phyloP scores from a whole-genome alignment of 2,888 invertebrate genomes.

The Reticulitermes lucifugus region DNA sequence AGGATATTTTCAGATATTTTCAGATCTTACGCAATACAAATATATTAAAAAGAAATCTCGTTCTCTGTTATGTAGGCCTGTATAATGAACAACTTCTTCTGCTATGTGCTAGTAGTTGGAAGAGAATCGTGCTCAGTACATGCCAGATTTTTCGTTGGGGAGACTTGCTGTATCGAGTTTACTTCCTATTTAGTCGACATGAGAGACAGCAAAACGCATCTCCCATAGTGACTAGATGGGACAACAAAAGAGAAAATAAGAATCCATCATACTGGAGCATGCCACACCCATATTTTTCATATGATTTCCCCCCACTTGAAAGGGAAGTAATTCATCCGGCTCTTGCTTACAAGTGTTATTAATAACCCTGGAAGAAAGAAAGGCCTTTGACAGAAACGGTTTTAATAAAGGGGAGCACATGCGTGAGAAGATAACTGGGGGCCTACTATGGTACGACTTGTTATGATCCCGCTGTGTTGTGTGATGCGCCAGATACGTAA shows the following conservation, averaged over 20 bases:
- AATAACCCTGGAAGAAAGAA: too few relatives aligned
- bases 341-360: too few relatives aligned
- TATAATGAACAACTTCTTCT: neutral
- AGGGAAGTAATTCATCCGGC: neutral
- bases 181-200: neutral
- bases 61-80: neutral
- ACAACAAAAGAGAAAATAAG: constrained; percentile 3
- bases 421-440: too few relatives aligned
- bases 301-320: neutral
- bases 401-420: too few relatives aligned
- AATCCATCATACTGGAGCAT: neutral
- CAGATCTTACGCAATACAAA: too few relatives aligned
- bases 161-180: neutral
- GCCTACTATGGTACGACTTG: too few relatives aligned
- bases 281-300: constrained; percentile 1
- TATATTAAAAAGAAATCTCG: too few relatives aligned
- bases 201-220: neutral
- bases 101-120: neutral
- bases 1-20: too few relatives aligned
- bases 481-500: too few relatives aligned
- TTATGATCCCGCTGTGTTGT: too few relatives aligned
- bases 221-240: neutral
- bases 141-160: neutral
- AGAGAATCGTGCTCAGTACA: neutral
- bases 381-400: too few relatives aligned